Base-by-base conservation (phyloP, 2,888 invertebrate species). In the Quadriops clusia region DNA sequence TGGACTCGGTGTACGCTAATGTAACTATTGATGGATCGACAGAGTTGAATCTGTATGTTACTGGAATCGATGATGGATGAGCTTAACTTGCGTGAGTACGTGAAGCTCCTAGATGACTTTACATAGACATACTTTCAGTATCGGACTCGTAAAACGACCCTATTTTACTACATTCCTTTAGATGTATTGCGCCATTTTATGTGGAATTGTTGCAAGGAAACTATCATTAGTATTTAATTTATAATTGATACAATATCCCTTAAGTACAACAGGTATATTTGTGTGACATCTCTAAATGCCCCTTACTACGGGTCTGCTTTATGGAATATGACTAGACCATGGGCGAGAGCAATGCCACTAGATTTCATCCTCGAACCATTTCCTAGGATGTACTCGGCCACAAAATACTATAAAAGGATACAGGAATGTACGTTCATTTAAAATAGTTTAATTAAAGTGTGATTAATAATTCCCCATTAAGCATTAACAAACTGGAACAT, bases 11-110 rank as follows among this genome's bases (percentile, higher is more conserved):
- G 53, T 53, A 49, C 46, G 46, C 46, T 51, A 51, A 54, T 53
- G 51, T 50, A 41, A 32, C 41, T 51, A 51, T 51, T 54, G 54
- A 54, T 54, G 51, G 54, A 54, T 54, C 50, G 53, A 48, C 48
- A 42, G 36, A 43, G 37, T 34, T 38, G 38, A 37, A 35, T 34
- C 36, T 42, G 38, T 41, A 42, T 33, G 35, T 35, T 35, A 32
- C 35, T 33, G 34, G 37, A 32, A 44, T n/a, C n/a, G n/a, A n/a
- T 45, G 45, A 45, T 45, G 40, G 45, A 45, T 45, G 42, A 38
- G 40, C 33, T 33, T 35, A 37, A 27, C 25, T 29, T 27, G 34
- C 33, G 34, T 26, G 33, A n/a, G n/a, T n/a, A n/a, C n/a, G n/a
- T n/a, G n/a, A 37, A 33, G 27, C 30, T 33, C 33, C 14, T 26